phyloP scores from a whole-genome alignment of 2,113 vertebrate species.

The Erythrocercus mccallii region DNA sequence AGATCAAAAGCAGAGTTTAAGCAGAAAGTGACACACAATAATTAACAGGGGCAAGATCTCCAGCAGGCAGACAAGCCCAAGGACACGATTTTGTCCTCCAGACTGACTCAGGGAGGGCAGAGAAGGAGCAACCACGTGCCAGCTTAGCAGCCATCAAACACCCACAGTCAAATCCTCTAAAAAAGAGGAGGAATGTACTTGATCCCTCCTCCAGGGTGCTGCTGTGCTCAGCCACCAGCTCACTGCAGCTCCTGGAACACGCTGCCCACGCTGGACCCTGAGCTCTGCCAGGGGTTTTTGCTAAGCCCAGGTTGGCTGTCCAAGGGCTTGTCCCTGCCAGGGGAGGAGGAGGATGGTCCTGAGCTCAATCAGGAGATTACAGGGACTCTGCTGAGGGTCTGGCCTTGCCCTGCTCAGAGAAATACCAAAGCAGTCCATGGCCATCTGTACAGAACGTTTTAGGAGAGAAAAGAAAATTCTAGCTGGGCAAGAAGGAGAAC shows the following conservation, averaged over 20 bases:
- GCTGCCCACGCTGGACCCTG: neutral
- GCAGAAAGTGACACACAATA: neutral
- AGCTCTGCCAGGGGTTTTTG: neutral
- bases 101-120: neutral
- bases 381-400: neutral
- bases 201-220: neutral
- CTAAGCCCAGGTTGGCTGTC: neutral
- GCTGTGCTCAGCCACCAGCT: neutral
- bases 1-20: neutral
- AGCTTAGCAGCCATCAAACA: neutral
- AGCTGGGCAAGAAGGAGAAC: neutral
- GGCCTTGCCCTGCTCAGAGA: neutral
- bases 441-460: neutral
- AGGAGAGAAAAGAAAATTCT: neutral
- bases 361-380: neutral
- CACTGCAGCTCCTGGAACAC: neutral
- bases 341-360: neutral
- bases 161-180: neutral
- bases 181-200: neutral
- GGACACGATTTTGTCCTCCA: neutral
- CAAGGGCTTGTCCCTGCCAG: neutral
- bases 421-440: neutral
- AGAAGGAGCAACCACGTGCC: neutral
- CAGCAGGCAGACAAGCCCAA: neutral
- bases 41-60: neutral